Conservation (phyloP, 2,797 vertebrate genomes). For the Apodemus agrarius region DNA sequence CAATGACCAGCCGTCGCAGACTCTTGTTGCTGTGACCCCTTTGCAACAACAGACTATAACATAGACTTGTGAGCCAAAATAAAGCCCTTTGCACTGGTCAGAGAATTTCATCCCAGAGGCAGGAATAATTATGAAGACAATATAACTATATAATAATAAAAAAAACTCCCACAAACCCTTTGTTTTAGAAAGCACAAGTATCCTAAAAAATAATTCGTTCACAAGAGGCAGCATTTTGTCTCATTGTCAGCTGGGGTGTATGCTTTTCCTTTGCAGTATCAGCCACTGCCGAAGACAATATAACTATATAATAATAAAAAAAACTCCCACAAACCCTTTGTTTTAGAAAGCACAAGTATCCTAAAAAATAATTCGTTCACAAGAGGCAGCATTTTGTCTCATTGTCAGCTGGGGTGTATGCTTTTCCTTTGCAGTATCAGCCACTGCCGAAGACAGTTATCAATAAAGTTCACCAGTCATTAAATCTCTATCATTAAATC, state of each 20-base stretch:
- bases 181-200: background rate
- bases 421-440: background rate
- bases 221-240: background rate
- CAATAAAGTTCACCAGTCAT: background rate
- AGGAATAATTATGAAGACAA: conserved; percentile 4
- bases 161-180: background rate
- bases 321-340: background rate
- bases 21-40: background rate
- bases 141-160: background rate
- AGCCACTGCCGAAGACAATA: background rate
- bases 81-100: background rate
- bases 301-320: background rate
- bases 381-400: background rate
- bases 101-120: background rate
- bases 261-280: background rate
- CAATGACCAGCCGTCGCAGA: background rate
- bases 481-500: background rate
- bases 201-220: background rate
- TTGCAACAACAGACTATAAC: background rate
- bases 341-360: background rate
- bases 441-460: background rate
- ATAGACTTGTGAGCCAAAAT: background rate
- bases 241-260: background rate
- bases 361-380: background rate
- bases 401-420: background rate